Evolutionary conservation across 1,140 invertebrate genomes (phyloP).

Genomic region (Neotoxoptera formosana): DNA sequence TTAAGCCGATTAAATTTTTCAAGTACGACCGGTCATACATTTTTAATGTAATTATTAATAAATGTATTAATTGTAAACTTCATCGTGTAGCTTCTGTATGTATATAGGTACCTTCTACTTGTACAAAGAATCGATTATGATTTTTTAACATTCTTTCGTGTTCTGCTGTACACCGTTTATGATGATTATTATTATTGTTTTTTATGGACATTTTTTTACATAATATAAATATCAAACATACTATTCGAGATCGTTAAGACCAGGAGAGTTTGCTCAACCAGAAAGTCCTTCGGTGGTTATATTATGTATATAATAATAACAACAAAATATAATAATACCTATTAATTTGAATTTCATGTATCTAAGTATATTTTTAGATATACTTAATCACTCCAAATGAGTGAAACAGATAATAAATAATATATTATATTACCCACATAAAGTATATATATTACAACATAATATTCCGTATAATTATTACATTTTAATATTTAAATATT

Average conservation of each 20-base stretch:
- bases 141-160: neutral
- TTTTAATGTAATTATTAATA: neutral
- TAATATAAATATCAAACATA: neutral
- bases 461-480: neutral
- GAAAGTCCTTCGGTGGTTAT: neutral
- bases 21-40: conserved; percentile 7
- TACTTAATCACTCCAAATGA: neutral
- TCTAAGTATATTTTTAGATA: neutral
- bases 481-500: neutral
- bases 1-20: neutral
- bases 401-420: neutral
- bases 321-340: neutral
- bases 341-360: neutral
- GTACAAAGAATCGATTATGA: neutral
- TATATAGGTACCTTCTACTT: neutral
- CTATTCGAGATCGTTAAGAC: neutral
- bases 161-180: neutral
- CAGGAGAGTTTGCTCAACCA: neutral
- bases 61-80: neutral
- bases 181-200: neutral
- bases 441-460: neutral
- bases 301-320: too few relatives aligned
- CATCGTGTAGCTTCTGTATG: neutral
- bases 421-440: neutral
- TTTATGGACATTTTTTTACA: conserved; percentile 5